Base-by-base conservation (phyloP, 2,113 vertebrate species). In the Pholis gunnellus region DNA sequence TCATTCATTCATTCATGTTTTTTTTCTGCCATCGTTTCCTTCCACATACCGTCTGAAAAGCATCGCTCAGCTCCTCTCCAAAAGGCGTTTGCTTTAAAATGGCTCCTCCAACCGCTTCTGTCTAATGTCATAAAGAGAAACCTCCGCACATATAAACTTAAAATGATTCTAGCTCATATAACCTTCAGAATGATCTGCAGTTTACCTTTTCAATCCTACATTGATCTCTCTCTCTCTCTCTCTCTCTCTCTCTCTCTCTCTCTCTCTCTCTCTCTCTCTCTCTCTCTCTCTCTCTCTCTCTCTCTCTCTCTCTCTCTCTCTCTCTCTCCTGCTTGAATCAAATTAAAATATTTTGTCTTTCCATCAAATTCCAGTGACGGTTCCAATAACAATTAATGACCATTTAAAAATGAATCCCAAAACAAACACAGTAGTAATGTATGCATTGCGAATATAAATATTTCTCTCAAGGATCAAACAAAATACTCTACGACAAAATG, bases 1-100 rank as follows among this genome's bases (percentile, higher is more conserved):
- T 46, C 44, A 11, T 72, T 78, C 52, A 46, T 70, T 65, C 79
- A 36, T 70, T 75, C 48, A 38, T 75, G 72, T 59, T 66, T 75
- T 86, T 86, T 44, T 61, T 74, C 34, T 50, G 46, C 44, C 2
- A 13, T 22, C 34, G 60, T 54, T 50, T 50, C 6, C 72, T 46
- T 27, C 40, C 1, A 40, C 15, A 52, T 25, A 38, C 25, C 27
- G 22, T 6, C 17, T 11, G 56, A 29, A 80, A 66, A 71, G 3
- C 56, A 44, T 27, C 18, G 29, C 36, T 79, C 54, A 15, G 34
- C 63, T 20, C 25, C n/a, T 46, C 22, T 59, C 14, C 20, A 0
- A 56, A 72, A 70, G 18, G 29, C 27, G 36, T 79, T 44, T 22
- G 3, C 17, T 78, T 25, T 52, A 18, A 40, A 72, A 31, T 22